Conservation (phyloP, 2,113 vertebrate genomes). For the Origma solitaria region DNA sequence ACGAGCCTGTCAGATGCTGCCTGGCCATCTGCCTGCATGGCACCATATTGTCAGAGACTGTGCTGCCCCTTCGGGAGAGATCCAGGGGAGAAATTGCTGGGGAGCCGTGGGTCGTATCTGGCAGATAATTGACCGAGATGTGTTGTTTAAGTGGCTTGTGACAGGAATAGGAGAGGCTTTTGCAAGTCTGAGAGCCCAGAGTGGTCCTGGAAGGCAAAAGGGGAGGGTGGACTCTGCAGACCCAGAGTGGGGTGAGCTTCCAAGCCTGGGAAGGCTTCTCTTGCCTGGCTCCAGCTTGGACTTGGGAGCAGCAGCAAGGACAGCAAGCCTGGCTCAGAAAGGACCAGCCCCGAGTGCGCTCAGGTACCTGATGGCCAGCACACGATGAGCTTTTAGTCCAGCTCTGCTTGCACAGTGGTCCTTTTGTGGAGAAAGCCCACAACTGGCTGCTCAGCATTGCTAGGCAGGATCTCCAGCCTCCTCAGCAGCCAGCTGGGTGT, state of each 20-base stretch:
- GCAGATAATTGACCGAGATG: not conserved
- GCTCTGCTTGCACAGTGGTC: not conserved
- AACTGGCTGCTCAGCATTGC: not conserved
- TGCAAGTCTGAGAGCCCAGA: not conserved
- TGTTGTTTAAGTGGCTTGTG: not conserved
- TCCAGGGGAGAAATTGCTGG: not conserved
- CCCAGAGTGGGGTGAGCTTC: not conserved
- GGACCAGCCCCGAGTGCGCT: not conserved
- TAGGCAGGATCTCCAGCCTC: not conserved
- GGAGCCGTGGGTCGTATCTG: not conserved
- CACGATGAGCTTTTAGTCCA: not conserved
- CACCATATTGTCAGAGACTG: constrained; percentile 4
- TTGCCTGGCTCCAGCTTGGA: not conserved
- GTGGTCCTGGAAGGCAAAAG: not conserved
- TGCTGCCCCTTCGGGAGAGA: not conserved
- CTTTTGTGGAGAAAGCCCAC: not conserved
- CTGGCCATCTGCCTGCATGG: constrained; percentile 29
- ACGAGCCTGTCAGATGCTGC: constrained; percentile 32
- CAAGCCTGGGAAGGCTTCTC: not conserved
- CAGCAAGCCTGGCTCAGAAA: not conserved
- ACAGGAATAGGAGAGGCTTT: not conserved
- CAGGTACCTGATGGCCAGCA: not conserved
- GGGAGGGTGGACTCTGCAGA: not conserved
- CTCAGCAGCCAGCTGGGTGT: not conserved
- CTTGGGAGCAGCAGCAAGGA: not conserved